Conservation (phyloP, 1,140 invertebrate species). For the Drosophila gunungcola region DNA sequence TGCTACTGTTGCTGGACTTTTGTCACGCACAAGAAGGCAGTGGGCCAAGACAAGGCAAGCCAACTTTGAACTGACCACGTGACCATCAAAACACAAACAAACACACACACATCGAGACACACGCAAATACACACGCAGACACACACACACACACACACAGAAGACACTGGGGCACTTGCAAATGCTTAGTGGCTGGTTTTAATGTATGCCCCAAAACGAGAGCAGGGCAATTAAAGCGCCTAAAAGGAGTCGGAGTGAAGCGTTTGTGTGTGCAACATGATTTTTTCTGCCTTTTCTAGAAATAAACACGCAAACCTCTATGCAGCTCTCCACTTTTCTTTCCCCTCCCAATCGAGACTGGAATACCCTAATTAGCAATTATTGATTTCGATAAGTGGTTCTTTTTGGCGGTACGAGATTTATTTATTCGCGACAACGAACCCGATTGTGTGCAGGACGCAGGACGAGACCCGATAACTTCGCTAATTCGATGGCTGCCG, state of each 20-base stretch:
- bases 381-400: constrained; percentile 46
- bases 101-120: constrained; percentile 9
- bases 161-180: constrained; percentile 40
- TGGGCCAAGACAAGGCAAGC: constrained; percentile 58
- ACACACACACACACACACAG: not conserved
- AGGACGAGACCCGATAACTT: constrained; percentile 44
- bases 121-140: constrained; percentile 16
- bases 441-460: constrained; percentile 33
- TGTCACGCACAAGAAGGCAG: constrained; percentile 75
- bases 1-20: constrained; percentile 44
- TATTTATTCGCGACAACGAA: constrained; percentile 33
- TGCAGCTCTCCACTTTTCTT: constrained; percentile 4
- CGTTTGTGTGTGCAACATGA: constrained; percentile 21
- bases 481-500: constrained; percentile 45
- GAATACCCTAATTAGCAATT: constrained; percentile 37
- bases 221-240: constrained; percentile 59
- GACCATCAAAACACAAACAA: constrained; percentile 59
- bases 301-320: constrained; percentile 35
- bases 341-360: not conserved
- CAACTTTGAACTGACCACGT: constrained; percentile 66
- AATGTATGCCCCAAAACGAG: constrained; percentile 59
- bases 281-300: constrained; percentile 8
- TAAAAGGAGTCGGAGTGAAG: constrained; percentile 15
- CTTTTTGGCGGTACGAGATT: constrained; percentile 31
- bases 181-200: constrained; percentile 46